Percentiles rank a stretch among this genome's conserved stretches.
Evolutionary conservation across 2,888 invertebrate species (phyloP).

Genomic region (Thera britannica): DNA sequence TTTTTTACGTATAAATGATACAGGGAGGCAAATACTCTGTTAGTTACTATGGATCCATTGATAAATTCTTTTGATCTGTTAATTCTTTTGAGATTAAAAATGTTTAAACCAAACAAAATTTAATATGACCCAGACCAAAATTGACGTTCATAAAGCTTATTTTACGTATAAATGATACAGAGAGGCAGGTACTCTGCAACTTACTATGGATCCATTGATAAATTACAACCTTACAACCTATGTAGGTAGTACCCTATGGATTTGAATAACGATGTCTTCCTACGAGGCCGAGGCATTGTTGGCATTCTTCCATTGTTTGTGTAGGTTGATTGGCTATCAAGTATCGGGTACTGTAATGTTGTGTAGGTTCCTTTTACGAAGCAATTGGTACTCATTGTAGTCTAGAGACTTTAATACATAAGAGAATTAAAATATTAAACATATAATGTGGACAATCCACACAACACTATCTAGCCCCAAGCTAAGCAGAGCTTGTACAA

Average conservation of each 20-base stretch:
- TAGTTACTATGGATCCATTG: slow-evolving; percentile 24
- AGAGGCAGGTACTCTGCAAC: slow-evolving; percentile 1
- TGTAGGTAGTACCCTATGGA: slow-evolving; percentile 17
- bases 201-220: slow-evolving; percentile 30
- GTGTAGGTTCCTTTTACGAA: slow-evolving; percentile 3
- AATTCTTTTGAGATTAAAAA: no score
- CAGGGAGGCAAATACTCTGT: slow-evolving; percentile 3
- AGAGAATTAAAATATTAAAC: background rate
- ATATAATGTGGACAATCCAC: no score
- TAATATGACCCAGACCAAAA: background rate
- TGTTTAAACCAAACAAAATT: no score
- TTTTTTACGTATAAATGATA: background rate
- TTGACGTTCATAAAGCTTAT: slow-evolving; percentile 4
- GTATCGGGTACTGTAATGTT: background rate
- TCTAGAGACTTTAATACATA: background rate
- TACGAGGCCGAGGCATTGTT: slow-evolving; percentile 19
- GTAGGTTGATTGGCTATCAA: slow-evolving; percentile 29
- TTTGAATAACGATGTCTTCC: slow-evolving; percentile 31
- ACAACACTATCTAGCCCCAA: no score
- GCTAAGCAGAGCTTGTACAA: no score
- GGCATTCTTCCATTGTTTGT: slow-evolving; percentile 28
- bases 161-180: slow-evolving; percentile 5
- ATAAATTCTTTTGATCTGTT: no score
- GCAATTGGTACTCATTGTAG: background rate
- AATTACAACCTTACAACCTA: slow-evolving; percentile 24